Percentiles rank a stretch among this genome's conserved stretches.
These are phyloP conservation scores for Eupithecia subumbrata DNA, from an alignment of 2,888 invertebrate species.

Conservation along the genomic window DNA sequence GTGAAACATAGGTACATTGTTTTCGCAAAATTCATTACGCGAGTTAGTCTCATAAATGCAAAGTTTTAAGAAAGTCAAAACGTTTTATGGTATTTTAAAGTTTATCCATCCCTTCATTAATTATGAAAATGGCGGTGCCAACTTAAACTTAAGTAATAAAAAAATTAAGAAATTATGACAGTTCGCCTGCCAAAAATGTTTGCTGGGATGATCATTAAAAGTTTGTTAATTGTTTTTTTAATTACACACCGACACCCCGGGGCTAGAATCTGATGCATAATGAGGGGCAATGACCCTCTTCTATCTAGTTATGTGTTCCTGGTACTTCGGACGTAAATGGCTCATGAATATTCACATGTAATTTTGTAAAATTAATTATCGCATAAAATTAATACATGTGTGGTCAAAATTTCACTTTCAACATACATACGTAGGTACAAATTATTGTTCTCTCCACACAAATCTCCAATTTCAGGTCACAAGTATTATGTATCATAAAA, in stretches of 20 bases:
- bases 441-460: not conserved
- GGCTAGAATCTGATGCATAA: constrained; percentile 12
- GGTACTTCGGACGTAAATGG: constrained; percentile 45
- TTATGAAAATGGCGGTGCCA: constrained; percentile 14
- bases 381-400: constrained; percentile 26
- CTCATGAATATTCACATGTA: constrained; percentile 49
- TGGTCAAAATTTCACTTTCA: not conserved
- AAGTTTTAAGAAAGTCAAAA: not conserved
- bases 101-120: constrained; percentile 6
- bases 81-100: not conserved
- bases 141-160: constrained; percentile 28
- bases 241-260: constrained; percentile 45
- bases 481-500: not conserved
- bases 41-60: not conserved
- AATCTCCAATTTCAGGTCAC: no score
- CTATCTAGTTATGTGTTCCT: constrained; percentile 38
- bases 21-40: not conserved
- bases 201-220: constrained; percentile 49
- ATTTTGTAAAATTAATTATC: constrained; percentile 41
- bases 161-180: constrained; percentile 29
- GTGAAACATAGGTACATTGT: not conserved
- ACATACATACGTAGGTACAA: not conserved
- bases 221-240: constrained; percentile 54
- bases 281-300: constrained; percentile 40
- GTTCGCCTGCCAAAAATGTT: constrained; percentile 29